Percentiles rank a stretch among this genome's conserved stretches.
Conservation (phyloP, 2,113 vertebrate species). For the Misgurnus mizolepis region DNA sequence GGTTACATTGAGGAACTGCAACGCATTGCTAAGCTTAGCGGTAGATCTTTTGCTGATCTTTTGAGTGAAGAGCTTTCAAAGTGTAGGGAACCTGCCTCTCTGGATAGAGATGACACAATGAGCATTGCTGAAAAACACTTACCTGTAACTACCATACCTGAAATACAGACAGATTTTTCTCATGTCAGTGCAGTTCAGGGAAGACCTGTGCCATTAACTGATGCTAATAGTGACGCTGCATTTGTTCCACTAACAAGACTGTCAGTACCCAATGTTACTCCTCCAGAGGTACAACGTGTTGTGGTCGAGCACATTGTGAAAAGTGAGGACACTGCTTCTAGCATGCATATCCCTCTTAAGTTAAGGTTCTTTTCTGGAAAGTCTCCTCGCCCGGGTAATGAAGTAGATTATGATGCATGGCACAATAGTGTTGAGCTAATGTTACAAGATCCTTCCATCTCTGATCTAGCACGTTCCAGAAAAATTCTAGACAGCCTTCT, state of each 20-base stretch:
- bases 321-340: not conserved
- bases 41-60: not conserved
- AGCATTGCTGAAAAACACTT: not conserved
- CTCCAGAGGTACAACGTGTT: not conserved
- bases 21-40: slow-evolving; percentile 32
- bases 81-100: not conserved
- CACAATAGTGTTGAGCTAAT: too few species aligned
- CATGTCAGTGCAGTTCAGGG: not conserved
- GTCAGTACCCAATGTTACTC: not conserved
- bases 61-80: slow-evolving; percentile 7
- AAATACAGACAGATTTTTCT: not conserved
- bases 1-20: not conserved
- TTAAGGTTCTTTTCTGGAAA: too few species aligned
- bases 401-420: too few species aligned
- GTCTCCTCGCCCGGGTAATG: too few species aligned
- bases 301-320: not conserved
- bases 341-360: not conserved
- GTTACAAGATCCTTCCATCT: too few species aligned
- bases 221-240: not conserved
- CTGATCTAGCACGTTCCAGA: too few species aligned
- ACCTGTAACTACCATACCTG: not conserved
- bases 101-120: not conserved
- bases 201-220: too few species aligned
- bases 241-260: not conserved
- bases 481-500: too few species aligned